Evolutionary conservation across 2,797 vertebrate species (phyloP).

Genomic region (Phataginus tricuspis): DNA sequence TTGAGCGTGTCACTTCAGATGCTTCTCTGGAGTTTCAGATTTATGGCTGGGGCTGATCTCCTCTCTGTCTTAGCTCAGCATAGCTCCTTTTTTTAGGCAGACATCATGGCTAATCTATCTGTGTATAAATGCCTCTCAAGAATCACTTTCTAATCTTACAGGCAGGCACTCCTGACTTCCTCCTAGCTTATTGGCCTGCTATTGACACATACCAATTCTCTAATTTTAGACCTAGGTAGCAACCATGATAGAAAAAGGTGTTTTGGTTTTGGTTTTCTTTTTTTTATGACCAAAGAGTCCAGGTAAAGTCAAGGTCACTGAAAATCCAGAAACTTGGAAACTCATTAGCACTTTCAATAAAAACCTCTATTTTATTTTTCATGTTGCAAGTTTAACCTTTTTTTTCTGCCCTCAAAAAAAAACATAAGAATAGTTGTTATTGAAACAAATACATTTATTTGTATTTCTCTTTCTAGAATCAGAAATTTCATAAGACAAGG

Average conservation of each 20-base stretch:
- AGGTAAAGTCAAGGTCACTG: background rate
- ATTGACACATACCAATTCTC: background rate
- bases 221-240: background rate
- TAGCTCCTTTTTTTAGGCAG: background rate
- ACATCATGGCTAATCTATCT: background rate
- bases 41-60: rapidly evolving
- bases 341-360: background rate
- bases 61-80: background rate
- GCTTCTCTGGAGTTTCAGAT: background rate
- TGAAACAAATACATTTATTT: background rate
- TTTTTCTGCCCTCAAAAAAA: background rate
- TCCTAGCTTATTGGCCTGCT: background rate
- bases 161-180: background rate
- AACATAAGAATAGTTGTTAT: background rate
- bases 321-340: background rate
- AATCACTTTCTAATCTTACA: background rate
- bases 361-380: background rate
- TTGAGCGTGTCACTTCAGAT: background rate
- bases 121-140: background rate
- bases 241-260: background rate
- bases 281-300: background rate
- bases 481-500: background rate
- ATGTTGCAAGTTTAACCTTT: background rate
- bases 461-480: background rate
- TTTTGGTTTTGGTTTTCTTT: background rate